These are phyloP conservation scores for Pseudoips prasinana DNA, from an alignment of 2,888 invertebrate species.

Conservation along the genomic window DNA sequence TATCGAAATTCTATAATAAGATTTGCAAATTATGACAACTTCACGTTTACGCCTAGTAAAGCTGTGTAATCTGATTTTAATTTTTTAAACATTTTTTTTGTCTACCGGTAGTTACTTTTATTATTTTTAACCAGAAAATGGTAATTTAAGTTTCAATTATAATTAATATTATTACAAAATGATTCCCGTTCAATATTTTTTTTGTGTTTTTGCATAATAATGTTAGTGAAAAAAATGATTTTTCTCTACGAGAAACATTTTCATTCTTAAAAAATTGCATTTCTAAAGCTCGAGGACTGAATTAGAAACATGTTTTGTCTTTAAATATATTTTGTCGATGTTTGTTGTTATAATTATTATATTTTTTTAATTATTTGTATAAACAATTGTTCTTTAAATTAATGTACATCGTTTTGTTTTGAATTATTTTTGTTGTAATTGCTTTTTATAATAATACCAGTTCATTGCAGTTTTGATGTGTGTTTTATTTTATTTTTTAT, in stretches of 20 bases:
- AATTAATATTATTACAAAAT: slow-evolving; percentile 44
- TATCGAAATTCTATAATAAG: slow-evolving; percentile 66
- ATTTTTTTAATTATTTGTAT: slow-evolving; percentile 86
- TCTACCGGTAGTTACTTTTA: slow-evolving; percentile 54
- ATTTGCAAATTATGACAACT: slow-evolving; percentile 77
- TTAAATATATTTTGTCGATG: slow-evolving; percentile 82
- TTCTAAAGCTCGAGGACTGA: slow-evolving; percentile 79
- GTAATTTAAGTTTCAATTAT: slow-evolving; percentile 63
- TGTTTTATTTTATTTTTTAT: slow-evolving; percentile 79
- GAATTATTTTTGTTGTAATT: slow-evolving; percentile 89
- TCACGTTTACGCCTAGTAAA: slow-evolving; percentile 49
- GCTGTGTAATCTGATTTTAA: slow-evolving; percentile 38
- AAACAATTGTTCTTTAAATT: slow-evolving; percentile 89
- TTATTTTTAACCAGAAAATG: slow-evolving; percentile 51
- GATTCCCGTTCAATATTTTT: slow-evolving; percentile 34
- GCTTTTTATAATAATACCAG: slow-evolving; percentile 88
- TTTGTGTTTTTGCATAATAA: slow-evolving; percentile 74
- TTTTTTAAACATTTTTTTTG: slow-evolving; percentile 43
- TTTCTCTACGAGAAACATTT: slow-evolving; percentile 51
- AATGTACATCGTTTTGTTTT: slow-evolving; percentile 90
- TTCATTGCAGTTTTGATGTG: slow-evolving; percentile 87
- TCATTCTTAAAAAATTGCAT: slow-evolving; percentile 80
- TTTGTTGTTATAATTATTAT: slow-evolving; percentile 84
- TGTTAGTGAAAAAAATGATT: slow-evolving; percentile 62
- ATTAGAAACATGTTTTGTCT: slow-evolving; percentile 79